Evolutionary conservation across 1,140 invertebrate genomes (phyloP), one percentile per base, ranked within the genome.

Genomic region (Trichonephila inaurata): DNA sequence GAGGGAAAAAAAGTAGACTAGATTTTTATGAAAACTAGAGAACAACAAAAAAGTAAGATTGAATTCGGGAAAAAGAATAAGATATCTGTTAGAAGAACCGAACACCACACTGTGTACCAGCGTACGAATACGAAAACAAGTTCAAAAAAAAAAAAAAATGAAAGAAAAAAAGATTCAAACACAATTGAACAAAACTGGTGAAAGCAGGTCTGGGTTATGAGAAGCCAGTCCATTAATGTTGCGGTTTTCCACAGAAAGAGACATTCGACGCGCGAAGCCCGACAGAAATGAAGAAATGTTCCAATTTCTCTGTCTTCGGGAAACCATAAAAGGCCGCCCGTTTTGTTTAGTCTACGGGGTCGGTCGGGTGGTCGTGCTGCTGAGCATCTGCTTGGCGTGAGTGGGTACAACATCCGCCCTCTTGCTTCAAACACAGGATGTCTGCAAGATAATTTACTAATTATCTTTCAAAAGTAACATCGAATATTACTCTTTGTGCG

Each of bases 311-410:
- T 24, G 66, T 24, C 24, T 19, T 18, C 4, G 28, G 24, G 28
- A 77, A 77, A 18, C 69, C 69, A 77, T 77, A 77, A 77, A 77
- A 77, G 72, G 72, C 66, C 24, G 66, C n/a, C n/a, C 10, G 14
- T n/a, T 77, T 77, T 77, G 72, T 77, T 77, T 77, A 77, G 72
- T 77, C 72, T 77, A 33, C 28, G 28, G 28, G 28, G 1, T 77
- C 28, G 28, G 33, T 77, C 8, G 40, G 16, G 69, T 77, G 28
- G 28, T 77, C 33, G 33, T 5, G 3, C 14, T 24, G 7, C 19
- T 14, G 2, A 12, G 5, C 72, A 24, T n/a, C 1, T 69, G 66
- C 51, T 51, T 51, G 51, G 51, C 33, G 24, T 28, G 72, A 33
- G 72, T 77, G 72, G 72, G 72, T 12, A 33, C 66, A 69, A 77